Base-by-base conservation (phyloP, 2,797 vertebrate genomes). In the Tapirus indicus region DNA sequence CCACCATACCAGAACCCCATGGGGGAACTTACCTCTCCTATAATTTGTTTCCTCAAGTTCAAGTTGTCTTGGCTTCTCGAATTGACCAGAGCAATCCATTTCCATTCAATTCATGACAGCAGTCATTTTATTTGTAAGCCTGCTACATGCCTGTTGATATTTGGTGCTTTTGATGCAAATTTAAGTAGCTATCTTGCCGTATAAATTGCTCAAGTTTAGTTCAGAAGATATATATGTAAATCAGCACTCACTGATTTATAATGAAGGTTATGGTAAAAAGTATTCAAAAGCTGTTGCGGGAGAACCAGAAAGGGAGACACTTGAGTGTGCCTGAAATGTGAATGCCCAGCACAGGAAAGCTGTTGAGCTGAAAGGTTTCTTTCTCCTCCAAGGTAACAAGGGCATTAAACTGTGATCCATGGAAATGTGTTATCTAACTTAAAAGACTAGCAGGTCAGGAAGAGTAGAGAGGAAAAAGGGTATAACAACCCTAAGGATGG, bases 71-170 rank as follows among this genome's bases (percentile, higher is more conserved):
- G 41, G 25, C 2, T 75, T 96, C 18, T 1, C 11, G 14, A 69
- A 6, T 49, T 96, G 25, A 79, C 29, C 58, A 52, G 3, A 95
- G 9, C 25, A 79, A 82, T 79, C 12, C 0, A 4, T 87, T 94
- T 54, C 23, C 29, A 74, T 62, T 92, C n/a, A 47, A 2, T 94
- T 86, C 29, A 83, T 18, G 64, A 54, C 7, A 69, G 17, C 25
- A 77, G 41, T 77, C 41, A 89, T 95, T 96, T 85, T 78, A 78
- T 60, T 68, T 90, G 47, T 85, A 68, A 85, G 16, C 23, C 21
- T 58, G 1, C 12, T 41, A 9, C 35, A 5, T 64, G 14, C 23
- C 32, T 83, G 21, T 29, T 44, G 29, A 49, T 56, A 4, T 23
- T 54, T 79, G 9, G 1, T 72, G n/a, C 5, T 89, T 77, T 54